Evolutionary conservation across 2,113 vertebrate genomes (phyloP).

Genomic region (Rhea pennata): DNA sequence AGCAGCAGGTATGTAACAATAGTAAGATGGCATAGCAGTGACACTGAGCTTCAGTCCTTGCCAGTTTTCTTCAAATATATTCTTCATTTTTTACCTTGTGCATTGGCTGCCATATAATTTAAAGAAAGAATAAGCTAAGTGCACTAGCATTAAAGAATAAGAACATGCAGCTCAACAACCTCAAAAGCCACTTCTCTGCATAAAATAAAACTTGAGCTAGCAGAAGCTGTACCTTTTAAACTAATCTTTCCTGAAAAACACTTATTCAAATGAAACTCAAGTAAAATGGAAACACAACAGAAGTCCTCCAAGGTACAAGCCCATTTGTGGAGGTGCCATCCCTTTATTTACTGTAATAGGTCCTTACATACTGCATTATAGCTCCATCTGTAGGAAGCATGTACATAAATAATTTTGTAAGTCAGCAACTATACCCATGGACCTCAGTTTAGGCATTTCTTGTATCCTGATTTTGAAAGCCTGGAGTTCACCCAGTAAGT

Average conservation of each 20-base stretch:
- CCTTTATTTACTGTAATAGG: background rate
- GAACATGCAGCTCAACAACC: background rate
- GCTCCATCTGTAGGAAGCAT: conserved; percentile 66
- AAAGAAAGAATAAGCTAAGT: background rate
- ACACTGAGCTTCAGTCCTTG: background rate
- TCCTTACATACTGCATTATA: conserved; percentile 39
- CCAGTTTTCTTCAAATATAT: background rate
- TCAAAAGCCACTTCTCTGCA: background rate
- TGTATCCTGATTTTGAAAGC: background rate
- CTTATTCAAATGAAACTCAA: background rate
- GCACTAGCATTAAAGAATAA: background rate
- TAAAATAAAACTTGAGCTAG: background rate
- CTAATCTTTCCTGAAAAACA: background rate
- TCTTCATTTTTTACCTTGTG: background rate
- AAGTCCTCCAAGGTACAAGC: background rate
- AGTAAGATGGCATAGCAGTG: background rate
- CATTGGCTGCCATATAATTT: background rate
- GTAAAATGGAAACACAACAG: background rate
- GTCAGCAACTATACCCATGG: background rate
- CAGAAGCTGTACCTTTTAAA: background rate
- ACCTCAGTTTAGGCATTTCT: background rate
- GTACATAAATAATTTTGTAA: conserved; percentile 12
- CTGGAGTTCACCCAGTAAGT: background rate
- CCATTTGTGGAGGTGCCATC: background rate
- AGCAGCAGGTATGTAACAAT: background rate